Base-by-base conservation (phyloP, 2,888 invertebrate species). In the Formica aserva region DNA sequence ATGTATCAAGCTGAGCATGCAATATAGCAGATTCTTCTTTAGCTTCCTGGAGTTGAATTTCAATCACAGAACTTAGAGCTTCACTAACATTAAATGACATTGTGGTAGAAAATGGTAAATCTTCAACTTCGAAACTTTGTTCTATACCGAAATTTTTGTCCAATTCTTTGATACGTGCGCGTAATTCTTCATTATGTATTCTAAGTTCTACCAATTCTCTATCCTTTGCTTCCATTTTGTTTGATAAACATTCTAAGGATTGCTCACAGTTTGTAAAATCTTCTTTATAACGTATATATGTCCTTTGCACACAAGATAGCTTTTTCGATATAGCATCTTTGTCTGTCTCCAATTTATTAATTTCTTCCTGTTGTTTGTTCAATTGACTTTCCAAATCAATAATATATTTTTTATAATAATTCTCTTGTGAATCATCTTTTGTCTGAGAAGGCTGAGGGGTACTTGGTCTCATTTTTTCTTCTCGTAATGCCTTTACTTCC, bases 331-430 rank as follows among this genome's bases (percentile, higher is more conserved):
- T 94, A 1, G 91, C 88, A 80, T 96, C 96, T 75, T 96, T 95
- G 62, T 96, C 96, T 78, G 95, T 95, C 75, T 95, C 94, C 0
- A 96, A 92, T 80, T 96, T 95, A n/a, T 96, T 95, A 22, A 96
- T 92, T 88, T 96, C 95, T 67, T 93, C 94, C 86, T 96, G 95
- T 1, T 96, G 95, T 76, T 95, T 95, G 0, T 95, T 92, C 15
- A 96, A 94, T 48, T 95, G 95, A 65, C 95, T 94, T 90, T 97
- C 96, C 57, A 96, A 92, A 81, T 95, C 95, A 81, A 95, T 94
- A 48, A 97, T 94, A 92, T 96, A 96, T 35, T 94, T 95, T 41
- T 93, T 93, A 60, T 95, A 93, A 65, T 94, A 91, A 26, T 92
- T 92, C 65, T 95, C 93, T 67, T 94, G 91, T 55, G 85, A 87